Evolutionary conservation across 2,113 vertebrate species (phyloP), one percentile per base, ranked within the genome.

Genomic region (Mus pahari): DNA sequence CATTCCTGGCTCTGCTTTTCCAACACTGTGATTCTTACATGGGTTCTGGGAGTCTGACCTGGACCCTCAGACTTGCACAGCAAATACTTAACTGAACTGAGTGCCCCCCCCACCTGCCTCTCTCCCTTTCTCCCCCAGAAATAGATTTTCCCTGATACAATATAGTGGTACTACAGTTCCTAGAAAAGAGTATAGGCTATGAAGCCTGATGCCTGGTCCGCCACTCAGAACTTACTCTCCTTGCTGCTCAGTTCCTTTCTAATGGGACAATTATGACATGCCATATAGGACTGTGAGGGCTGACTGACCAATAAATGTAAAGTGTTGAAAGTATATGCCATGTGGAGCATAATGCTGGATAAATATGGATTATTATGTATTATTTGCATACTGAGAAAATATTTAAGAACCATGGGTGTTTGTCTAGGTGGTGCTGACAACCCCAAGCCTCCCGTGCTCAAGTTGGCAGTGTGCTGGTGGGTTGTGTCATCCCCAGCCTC

Each of bases 321-420:
- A 95, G 58, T 91, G 20, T 42, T 96, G 87, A 83, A 53, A 92
- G 53, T 48, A 91, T 84, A 42, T n/a, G n/a, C n/a, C 53, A 26
- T 89, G 90, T 89, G 90, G 36, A 89, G 62, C 70, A 55, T 68
- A 77, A 33, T 91, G 45, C 36, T 94, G 19, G 4, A 26, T 70
- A 73, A 75, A 86, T 53, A 24, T 91, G 64, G 73, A 74, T 36
- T 86, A 48, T 79, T 74, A 22, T 28, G 13, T 45, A 73, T 92
- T 86, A 66, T 20, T 92, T 95, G 93, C 31, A 78, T 92, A 36
- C 42, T 95, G 77, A 95, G n/a, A 81, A 86, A 91, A 68, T 73
- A 26, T 89, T 87, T 66, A 93, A 96, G 89, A 87, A 20, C 58
- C 16, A 42, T 36, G 31, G 26, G 16, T 88, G 13, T 68, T 68